phyloP scores from a whole-genome alignment of 2,113 vertebrate genomes.

The Tympanuchus pallidicinctus region DNA sequence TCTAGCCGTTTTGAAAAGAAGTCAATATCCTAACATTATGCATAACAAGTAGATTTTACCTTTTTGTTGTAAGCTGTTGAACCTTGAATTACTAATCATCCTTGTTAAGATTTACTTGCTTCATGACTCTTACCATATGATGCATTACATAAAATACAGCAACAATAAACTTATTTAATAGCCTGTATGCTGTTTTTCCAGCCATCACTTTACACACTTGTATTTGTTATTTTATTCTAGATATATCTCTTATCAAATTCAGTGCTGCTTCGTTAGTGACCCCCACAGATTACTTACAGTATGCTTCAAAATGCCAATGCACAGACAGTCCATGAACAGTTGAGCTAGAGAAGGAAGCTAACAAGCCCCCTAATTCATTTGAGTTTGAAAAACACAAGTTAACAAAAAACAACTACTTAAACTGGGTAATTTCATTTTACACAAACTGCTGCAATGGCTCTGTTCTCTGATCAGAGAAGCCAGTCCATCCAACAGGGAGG shows the following conservation, averaged over 20 bases:
- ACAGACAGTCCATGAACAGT: background rate
- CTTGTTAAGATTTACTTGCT: background rate
- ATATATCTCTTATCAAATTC: background rate
- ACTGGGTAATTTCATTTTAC: background rate
- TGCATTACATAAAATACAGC: background rate
- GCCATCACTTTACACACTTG: background rate
- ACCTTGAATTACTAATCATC: background rate
- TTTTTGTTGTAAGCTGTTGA: background rate
- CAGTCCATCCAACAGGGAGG: background rate
- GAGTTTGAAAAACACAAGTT: background rate
- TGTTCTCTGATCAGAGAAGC: background rate
- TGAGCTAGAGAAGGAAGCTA: background rate
- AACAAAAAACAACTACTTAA: background rate
- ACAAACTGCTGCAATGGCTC: background rate
- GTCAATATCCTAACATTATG: background rate
- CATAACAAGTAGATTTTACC: background rate
- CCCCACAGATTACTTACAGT: background rate
- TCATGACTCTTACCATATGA: background rate
- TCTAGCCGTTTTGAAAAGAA: background rate
- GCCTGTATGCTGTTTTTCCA: background rate
- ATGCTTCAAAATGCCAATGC: background rate
- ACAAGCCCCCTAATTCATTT: background rate
- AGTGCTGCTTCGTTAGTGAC: background rate
- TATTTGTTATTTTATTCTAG: background rate
- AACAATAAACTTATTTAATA: background rate